These are phyloP conservation scores for Mallotus villosus DNA, from an alignment of 2,797 vertebrate species.

Conservation along the genomic window DNA sequence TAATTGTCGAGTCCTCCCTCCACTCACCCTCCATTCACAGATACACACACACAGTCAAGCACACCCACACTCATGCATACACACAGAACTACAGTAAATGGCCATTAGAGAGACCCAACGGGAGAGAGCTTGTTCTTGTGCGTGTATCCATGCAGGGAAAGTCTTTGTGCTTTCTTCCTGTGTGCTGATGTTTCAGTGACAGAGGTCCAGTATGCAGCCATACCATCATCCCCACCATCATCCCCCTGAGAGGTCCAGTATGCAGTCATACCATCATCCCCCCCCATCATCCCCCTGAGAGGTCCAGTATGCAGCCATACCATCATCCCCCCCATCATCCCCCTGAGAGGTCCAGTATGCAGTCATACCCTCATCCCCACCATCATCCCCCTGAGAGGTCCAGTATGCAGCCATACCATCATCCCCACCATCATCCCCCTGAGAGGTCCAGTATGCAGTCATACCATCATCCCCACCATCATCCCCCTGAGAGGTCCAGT, in stretches of 20 bases:
- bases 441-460: constrained; percentile 60
- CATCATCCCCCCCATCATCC: constrained; percentile 37
- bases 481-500: constrained; percentile 49
- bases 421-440: constrained; percentile 38
- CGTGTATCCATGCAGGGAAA: constrained; percentile 2
- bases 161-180: constrained; percentile 64
- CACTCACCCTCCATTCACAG: constrained; percentile 37
- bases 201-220: constrained; percentile 61
- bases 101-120: background rate
- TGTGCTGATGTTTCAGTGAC: constrained; percentile 57
- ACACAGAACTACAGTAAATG: constrained; percentile 38
- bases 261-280: constrained; percentile 63
- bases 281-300: constrained; percentile 27
- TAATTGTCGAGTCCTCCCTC: constrained; percentile 69
- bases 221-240: constrained; percentile 57
- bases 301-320: constrained; percentile 63
- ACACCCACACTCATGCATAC: constrained; percentile 38
- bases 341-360: constrained; percentile 57
- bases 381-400: constrained; percentile 48
- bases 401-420: constrained; percentile 63
- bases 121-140: background rate
- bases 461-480: constrained; percentile 58
- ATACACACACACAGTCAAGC: constrained; percentile 33
- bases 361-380: constrained; percentile 62
- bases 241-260: constrained; percentile 50